Conservation (phyloP, 2,797 vertebrate genomes). For the Darevskia nairensis region DNA sequence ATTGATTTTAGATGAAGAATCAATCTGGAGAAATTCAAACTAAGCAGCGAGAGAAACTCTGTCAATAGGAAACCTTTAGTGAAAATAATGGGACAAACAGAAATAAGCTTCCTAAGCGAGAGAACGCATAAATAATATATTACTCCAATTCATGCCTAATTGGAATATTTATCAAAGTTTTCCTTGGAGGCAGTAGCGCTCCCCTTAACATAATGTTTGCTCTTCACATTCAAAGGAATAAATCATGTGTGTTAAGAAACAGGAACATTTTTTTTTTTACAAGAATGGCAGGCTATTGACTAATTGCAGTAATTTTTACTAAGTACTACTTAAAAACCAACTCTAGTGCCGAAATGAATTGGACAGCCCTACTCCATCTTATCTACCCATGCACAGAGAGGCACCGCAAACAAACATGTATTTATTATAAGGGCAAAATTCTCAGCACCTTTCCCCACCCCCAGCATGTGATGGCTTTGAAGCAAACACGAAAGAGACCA, state of each 20-base stretch:
- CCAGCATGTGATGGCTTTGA: neutral
- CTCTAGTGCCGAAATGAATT: conserved; percentile 4
- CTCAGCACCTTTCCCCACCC: neutral
- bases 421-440: neutral
- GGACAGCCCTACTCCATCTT: neutral
- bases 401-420: neutral
- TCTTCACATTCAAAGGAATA: conserved; percentile 46
- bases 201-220: conserved; percentile 42
- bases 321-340: conserved; percentile 38
- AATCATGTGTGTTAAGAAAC: conserved; percentile 42
- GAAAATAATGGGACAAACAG: conserved; percentile 48
- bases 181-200: conserved; percentile 30
- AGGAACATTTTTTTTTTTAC: conserved; percentile 26
- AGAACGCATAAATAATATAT: conserved; percentile 53
- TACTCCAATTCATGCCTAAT: conserved; percentile 41
- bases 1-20: conserved; percentile 42
- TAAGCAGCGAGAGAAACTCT: conserved; percentile 24
- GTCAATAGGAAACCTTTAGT: conserved; percentile 34
- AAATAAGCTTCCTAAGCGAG: conserved; percentile 42
- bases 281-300: neutral
- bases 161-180: conserved; percentile 26
- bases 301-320: conserved; percentile 33
- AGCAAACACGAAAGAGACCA: neutral
- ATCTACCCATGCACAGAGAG: neutral
- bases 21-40: conserved; percentile 41